Percentiles rank a stretch among this genome's conserved stretches.
Conservation (phyloP, 2,888 invertebrate genomes). For the Ormyrus nitidulus region DNA sequence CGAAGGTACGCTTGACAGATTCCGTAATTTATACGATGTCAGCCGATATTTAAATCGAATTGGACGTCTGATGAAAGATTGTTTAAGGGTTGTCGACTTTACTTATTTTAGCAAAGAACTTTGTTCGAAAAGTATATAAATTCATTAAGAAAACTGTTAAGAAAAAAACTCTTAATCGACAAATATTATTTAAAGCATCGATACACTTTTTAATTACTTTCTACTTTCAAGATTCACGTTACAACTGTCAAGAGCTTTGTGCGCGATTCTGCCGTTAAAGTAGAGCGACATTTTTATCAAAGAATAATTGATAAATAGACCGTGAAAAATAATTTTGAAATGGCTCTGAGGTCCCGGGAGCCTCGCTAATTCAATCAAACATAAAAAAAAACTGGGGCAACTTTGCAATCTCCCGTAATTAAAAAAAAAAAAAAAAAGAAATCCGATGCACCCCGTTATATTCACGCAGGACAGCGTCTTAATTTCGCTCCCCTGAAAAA, state of each 20-base stretch:
- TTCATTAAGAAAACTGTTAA: background rate
- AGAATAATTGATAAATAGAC: background rate
- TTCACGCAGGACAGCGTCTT: conserved; percentile 29
- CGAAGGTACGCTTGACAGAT: conserved; percentile 15
- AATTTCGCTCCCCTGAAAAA: conserved; percentile 42
- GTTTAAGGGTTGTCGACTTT: background rate
- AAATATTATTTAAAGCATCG: too few species aligned
- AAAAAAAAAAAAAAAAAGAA: too few species aligned
- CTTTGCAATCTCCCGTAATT: too few species aligned
- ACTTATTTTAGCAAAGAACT: background rate
- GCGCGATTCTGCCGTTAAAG: background rate
- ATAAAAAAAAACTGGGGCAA: too few species aligned
- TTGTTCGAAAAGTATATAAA: background rate
- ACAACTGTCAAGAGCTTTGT: too few species aligned
- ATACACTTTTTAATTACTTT: too few species aligned
- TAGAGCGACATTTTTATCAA: background rate
- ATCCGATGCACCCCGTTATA: too few species aligned
- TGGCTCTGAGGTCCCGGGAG: too few species aligned
- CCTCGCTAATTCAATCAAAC: too few species aligned
- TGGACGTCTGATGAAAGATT: conserved; percentile 11
- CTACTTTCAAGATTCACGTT: too few species aligned
- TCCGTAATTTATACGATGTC: conserved; percentile 39
- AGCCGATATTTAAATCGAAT: conserved; percentile 3
- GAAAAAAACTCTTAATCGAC: background rate
- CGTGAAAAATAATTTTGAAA: background rate